A percentile compares a stretch with the other conserved stretches of the same genome.
Evolutionary conservation across 2,888 invertebrate species (phyloP).

Genomic region (Drosophila percnosoma): DNA sequence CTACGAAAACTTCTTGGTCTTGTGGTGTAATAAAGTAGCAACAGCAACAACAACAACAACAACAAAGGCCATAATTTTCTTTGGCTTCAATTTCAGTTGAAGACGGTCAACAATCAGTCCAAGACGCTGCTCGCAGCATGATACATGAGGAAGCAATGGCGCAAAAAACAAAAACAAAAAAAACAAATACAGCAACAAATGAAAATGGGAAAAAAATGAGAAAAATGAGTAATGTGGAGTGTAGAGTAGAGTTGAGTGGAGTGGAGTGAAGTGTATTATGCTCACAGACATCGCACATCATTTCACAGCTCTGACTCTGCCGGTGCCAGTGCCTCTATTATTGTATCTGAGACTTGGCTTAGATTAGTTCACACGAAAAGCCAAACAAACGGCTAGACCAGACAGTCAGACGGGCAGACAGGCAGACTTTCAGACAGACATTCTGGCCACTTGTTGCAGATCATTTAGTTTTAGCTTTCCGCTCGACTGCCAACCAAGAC

Average conservation of each 20-base stretch:
- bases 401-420: background rate
- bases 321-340: conserved; percentile 13
- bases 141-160: conserved; percentile 4
- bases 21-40: conserved; percentile 75
- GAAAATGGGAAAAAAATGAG: background rate
- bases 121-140: conserved; percentile 33
- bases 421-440: background rate
- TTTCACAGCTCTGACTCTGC: conserved; percentile 64
- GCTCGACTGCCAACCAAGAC: conserved; percentile 59
- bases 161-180: background rate
- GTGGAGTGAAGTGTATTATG: conserved; percentile 43
- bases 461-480: conserved; percentile 56
- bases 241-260: background rate
- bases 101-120: conserved; percentile 62
- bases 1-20: conserved; percentile 37
- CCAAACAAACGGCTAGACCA: conserved; percentile 51
- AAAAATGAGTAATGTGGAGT: conserved; percentile 30
- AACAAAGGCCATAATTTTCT: conserved; percentile 51
- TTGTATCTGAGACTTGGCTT: conserved; percentile 37
- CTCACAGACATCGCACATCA: conserved; percentile 74
- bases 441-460: conserved; percentile 38
- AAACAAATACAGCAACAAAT: background rate
- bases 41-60: conserved; percentile 27
- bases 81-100: conserved; percentile 73
- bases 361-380: conserved; percentile 81